phyloP scores from a whole-genome alignment of 2,797 vertebrate species.

The Darevskia mixta region DNA sequence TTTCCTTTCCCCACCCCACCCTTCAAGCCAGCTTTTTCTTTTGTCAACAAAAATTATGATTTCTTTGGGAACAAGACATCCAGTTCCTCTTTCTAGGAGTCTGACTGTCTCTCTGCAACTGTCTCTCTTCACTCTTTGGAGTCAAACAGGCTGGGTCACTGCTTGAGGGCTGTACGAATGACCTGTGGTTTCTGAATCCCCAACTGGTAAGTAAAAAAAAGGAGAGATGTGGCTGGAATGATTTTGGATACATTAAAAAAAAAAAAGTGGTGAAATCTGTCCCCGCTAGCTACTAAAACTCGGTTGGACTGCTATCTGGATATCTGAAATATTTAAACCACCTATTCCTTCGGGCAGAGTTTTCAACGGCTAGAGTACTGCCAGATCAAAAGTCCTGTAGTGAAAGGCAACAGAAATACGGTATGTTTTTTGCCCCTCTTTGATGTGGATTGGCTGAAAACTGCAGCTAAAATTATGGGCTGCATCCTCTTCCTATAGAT shows the following conservation, averaged over 20 bases:
- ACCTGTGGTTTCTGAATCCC: not conserved
- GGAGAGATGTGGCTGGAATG: not conserved
- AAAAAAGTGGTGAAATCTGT: too few relatives aligned
- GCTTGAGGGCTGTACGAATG: not conserved
- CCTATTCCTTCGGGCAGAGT: not conserved
- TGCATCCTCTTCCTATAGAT: not conserved
- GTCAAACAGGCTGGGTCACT: not conserved
- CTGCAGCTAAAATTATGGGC: not conserved
- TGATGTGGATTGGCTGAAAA: not conserved
- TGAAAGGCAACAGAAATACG: not conserved
- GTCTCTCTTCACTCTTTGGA: slow-evolving; percentile 13
- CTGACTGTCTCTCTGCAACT: not conserved
- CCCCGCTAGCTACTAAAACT: not conserved
- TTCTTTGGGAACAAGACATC: not conserved
- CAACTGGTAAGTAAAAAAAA: not conserved
- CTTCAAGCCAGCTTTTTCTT: not conserved
- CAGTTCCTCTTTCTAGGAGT: not conserved
- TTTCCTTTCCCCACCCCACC: not conserved
- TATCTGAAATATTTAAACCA: not conserved
- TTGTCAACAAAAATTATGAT: not conserved
- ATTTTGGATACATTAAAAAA: not conserved
- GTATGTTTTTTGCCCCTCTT: not conserved
- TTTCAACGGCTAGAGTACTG: too few relatives aligned
- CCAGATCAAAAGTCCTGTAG: not conserved
- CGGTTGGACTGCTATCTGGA: not conserved